Evolutionary conservation across 2,797 vertebrate species (phyloP).

Genomic region (Lepus townsendii): DNA sequence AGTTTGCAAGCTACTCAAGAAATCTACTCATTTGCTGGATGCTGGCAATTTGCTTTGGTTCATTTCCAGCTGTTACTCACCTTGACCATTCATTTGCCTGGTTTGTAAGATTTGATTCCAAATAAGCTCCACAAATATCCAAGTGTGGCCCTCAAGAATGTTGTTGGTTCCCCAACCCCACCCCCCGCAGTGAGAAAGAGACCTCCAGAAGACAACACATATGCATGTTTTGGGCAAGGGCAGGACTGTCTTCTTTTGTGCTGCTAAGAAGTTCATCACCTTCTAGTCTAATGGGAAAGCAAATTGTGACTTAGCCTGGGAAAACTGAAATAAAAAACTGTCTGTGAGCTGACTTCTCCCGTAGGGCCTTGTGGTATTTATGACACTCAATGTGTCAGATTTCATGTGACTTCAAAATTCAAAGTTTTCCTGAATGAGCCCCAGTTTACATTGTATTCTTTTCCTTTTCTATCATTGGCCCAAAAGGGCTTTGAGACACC

Average conservation of each 20-base stretch:
- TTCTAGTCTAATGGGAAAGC: neutral
- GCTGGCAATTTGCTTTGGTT: neutral
- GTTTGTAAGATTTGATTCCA: conserved; percentile 10
- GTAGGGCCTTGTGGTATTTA: neutral
- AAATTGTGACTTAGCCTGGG: neutral
- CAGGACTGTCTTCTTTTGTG: neutral
- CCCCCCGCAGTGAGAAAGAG: neutral
- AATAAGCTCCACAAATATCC: neutral
- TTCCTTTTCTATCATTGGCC: neutral
- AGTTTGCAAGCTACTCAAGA: conserved; percentile 8
- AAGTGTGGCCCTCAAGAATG: neutral
- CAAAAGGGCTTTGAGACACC: neutral
- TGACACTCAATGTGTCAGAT: neutral
- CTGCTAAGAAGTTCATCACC: conserved; percentile 12
- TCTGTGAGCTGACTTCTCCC: neutral
- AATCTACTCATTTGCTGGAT: neutral
- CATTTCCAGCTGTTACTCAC: neutral
- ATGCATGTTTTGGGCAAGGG: conserved; percentile 21
- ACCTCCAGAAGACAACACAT: neutral
- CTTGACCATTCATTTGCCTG: neutral
- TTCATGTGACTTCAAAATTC: neutral
- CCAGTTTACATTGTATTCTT: neutral
- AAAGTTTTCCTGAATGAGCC: neutral
- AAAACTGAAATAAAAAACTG: neutral
- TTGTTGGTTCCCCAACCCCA: too few relatives aligned